These are phyloP conservation scores for Butorides virescens DNA, from an alignment of 2,113 vertebrate genomes.

Conservation along the genomic window DNA sequence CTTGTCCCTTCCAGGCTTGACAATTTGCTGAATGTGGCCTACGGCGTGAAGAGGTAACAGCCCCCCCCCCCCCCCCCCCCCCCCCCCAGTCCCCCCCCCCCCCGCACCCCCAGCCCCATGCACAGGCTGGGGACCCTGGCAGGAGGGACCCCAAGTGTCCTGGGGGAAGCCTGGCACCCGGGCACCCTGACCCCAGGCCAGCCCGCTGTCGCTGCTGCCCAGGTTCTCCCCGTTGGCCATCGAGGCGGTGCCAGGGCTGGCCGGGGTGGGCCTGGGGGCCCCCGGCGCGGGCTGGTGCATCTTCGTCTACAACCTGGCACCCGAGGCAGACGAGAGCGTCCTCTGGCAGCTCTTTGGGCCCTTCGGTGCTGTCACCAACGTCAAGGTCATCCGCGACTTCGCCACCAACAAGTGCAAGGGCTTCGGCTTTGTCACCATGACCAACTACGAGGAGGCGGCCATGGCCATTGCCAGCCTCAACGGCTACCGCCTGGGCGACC, in stretches of 20 bases:
- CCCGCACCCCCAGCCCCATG: neutral
- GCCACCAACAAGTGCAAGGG: conserved; percentile 99
- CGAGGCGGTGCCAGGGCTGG: conserved; percentile 89
- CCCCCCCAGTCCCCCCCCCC: no score
- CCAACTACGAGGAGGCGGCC: conserved; percentile 97
- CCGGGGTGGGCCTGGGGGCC: conserved; percentile 84
- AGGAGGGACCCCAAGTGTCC: neutral
- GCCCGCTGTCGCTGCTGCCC: conserved; percentile 84
- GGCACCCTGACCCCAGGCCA: conserved; percentile 57
- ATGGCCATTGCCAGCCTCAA: conserved; percentile 98
- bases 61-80: no score
- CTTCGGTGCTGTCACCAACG: conserved; percentile 95
- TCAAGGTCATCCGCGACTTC: conserved; percentile 97
- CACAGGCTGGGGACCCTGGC: neutral
- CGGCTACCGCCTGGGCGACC: conserved; percentile 93
- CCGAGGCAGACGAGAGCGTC: conserved; percentile 94
- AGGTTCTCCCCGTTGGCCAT: conserved; percentile 91
- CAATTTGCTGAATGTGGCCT: conserved; percentile 98
- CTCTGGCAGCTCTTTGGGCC: conserved; percentile 98
- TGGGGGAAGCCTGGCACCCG: neutral
- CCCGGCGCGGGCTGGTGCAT: conserved; percentile 90
- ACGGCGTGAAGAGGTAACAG: conserved; percentile 99
- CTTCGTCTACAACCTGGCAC: conserved; percentile 97
- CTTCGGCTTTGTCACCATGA: conserved; percentile 98
- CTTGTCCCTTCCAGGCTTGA: conserved; percentile 90